Percentiles rank a stretch among this genome's conserved stretches.
Conservation (phyloP, 2,113 vertebrate species). For the Silurus glanis region DNA sequence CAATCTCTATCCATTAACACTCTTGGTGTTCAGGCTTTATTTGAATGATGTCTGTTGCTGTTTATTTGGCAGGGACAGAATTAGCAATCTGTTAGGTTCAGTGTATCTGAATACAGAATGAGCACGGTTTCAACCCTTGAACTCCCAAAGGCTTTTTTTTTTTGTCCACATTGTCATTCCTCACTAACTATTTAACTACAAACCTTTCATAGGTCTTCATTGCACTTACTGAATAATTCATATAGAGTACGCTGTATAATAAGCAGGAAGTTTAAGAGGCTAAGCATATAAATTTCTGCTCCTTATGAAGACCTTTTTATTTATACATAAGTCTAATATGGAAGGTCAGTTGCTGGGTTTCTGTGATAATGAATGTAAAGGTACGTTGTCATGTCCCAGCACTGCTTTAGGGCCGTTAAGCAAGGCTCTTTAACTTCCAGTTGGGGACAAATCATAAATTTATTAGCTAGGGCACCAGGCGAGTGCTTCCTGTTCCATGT, state of each 20-base stretch:
- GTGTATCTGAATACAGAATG: slow-evolving; percentile 14
- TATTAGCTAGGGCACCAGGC: not conserved
- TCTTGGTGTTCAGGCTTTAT: slow-evolving; percentile 23
- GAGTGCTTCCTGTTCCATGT: not conserved
- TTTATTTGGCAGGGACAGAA: slow-evolving; percentile 32
- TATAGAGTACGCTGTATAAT: slow-evolving; percentile 1
- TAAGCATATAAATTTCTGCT: slow-evolving; percentile 32
- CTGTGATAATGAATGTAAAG: not conserved
- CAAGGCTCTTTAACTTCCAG: not conserved
- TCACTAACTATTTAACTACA: not conserved
- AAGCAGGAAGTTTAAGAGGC: slow-evolving; percentile 16
- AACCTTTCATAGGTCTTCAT: not conserved
- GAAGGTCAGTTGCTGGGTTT: not conserved
- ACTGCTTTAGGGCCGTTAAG: not conserved
- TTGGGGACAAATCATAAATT: not conserved
- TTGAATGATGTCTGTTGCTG: slow-evolving; percentile 26
- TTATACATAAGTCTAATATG: slow-evolving; percentile 24
- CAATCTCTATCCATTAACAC: slow-evolving; percentile 47
- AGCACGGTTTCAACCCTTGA: not conserved
- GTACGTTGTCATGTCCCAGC: not conserved
- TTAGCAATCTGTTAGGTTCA: slow-evolving; percentile 17
- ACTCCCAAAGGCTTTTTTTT: not conserved
- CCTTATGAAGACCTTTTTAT: slow-evolving; percentile 40
- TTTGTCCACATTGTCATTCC: not conserved
- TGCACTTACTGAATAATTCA: slow-evolving; percentile 13